Conservation (phyloP, 1,140 invertebrate genomes). For the Stenopsyche tienmushanensis region DNA sequence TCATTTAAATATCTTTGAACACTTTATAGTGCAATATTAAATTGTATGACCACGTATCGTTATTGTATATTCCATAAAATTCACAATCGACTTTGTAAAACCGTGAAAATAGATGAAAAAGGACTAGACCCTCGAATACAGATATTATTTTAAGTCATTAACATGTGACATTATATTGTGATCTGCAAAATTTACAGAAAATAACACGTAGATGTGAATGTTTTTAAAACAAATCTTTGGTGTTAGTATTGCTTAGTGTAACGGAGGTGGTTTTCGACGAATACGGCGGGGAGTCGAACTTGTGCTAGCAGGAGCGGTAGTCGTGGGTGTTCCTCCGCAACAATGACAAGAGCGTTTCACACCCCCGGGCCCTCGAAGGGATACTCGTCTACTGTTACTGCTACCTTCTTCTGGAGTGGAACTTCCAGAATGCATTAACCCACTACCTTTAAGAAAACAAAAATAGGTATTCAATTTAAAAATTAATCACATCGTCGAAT, state of each 20-base stretch:
- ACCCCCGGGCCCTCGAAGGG: slow-evolving; percentile 48
- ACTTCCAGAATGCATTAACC: slow-evolving; percentile 40
- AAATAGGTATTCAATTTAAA: not conserved
- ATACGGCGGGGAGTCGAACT: slow-evolving; percentile 6
- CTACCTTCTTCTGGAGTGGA: slow-evolving; percentile 42
- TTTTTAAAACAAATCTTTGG: not conserved
- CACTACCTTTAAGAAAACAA: slow-evolving; percentile 12
- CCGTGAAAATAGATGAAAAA: too few relatives aligned
- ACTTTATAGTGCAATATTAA: too few relatives aligned
- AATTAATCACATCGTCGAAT: not conserved
- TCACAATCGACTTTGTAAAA: too few relatives aligned
- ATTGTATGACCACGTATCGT: too few relatives aligned
- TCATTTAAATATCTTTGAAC: too few relatives aligned
- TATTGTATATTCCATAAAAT: too few relatives aligned
- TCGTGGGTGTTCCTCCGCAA: slow-evolving; percentile 49
- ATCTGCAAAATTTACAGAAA: too few relatives aligned
- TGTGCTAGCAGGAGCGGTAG: slow-evolving; percentile 17
- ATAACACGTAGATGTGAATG: too few relatives aligned
- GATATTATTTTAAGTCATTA: too few relatives aligned
- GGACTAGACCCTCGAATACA: too few relatives aligned
- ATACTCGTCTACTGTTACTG: slow-evolving; percentile 45
- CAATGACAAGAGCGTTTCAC: slow-evolving; percentile 54
- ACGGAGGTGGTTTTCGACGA: slow-evolving; percentile 17
- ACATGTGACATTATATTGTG: too few relatives aligned
- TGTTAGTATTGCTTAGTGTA: slow-evolving; percentile 1